Base-by-base conservation (phyloP, 2,888 invertebrate genomes). In the Rhaphigaster nebulosa region DNA sequence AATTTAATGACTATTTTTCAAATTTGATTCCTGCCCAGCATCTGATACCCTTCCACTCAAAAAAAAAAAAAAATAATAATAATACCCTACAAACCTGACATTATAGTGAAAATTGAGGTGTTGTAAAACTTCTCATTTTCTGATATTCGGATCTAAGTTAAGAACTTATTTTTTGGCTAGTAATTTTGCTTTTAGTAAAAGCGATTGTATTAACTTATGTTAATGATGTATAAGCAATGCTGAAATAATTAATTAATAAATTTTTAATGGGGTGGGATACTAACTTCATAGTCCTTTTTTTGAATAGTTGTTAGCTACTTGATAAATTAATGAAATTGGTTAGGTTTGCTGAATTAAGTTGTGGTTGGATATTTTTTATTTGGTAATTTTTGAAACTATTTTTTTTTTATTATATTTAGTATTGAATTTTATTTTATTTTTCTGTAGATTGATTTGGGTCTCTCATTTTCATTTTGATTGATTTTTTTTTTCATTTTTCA, bases 161-260 rank as follows among this genome's bases (percentile, higher is more conserved):
- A 45, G n/a, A n/a, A 45, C 84, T n/a, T 50, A 84, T 84, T 84
- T 76, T n/a, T 84, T 45, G 45, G 45, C 45, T 41, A 52, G 45
- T 88, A 89, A 45, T 38, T 56, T 38, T 87, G 90, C 90, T 90
- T 90, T 90, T 90, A 84, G 54, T 90, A 90, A 90, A 90, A 90
- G 84, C 87, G 45, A 52, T 87, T 6, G 90, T 90, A 90, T 90
- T 90, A 90, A 90, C 84, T 34, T 76, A 8, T 90, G 90, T 90
- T 90, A 90, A 84, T 89, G 18, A 45, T 60, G 76, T 89, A 89
- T 29, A 70, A 41, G 89, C 89, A 76, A 89, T 76, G 76, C 89
- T 89, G 76, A 65, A 34, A 26, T 56, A 65, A 38, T 84, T 41
- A 80, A n/a, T 41, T 84, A 0, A 38, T 76, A 76, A 76, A 6